phyloP scores from a whole-genome alignment of 2,797 vertebrate genomes.

The Scomberomorus guttatus region DNA sequence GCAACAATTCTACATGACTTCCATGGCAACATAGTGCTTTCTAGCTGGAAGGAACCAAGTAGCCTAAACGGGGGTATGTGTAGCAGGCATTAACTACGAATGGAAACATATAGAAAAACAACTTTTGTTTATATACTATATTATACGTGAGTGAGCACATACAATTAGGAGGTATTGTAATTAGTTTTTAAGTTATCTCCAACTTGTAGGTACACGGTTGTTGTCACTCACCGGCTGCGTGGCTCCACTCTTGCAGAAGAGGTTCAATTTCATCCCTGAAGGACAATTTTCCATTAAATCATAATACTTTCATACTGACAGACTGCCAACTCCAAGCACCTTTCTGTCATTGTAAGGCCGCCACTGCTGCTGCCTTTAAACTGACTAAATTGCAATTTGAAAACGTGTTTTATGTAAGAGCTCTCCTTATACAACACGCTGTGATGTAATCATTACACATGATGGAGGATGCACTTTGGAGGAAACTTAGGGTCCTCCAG shows the following conservation, averaged over 20 bases:
- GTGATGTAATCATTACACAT: not conserved
- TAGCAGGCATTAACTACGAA: no score
- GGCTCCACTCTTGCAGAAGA: not conserved
- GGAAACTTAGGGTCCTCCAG: not conserved
- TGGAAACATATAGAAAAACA: no score
- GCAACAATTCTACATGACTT: no score
- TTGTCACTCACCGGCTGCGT: not conserved
- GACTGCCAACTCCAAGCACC: not conserved
- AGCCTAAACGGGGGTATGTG: no score
- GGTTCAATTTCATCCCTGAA: not conserved
- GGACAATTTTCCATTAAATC: not conserved
- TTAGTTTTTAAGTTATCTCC: not conserved
- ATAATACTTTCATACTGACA: conserved; percentile 6
- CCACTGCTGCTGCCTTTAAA: not conserved
- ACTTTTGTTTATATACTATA: no score
- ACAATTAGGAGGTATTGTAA: not conserved
- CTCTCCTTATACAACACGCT: not conserved
- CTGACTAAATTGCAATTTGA: not conserved
- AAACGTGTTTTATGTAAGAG: not conserved
- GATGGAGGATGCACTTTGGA: not conserved
- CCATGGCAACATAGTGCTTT: no score
- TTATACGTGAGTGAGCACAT: no score
- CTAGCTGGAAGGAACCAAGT: no score
- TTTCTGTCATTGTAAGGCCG: not conserved
- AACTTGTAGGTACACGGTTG: not conserved